Base-by-base conservation (phyloP, 2,888 invertebrate species). In the Notodonta ziczac region DNA sequence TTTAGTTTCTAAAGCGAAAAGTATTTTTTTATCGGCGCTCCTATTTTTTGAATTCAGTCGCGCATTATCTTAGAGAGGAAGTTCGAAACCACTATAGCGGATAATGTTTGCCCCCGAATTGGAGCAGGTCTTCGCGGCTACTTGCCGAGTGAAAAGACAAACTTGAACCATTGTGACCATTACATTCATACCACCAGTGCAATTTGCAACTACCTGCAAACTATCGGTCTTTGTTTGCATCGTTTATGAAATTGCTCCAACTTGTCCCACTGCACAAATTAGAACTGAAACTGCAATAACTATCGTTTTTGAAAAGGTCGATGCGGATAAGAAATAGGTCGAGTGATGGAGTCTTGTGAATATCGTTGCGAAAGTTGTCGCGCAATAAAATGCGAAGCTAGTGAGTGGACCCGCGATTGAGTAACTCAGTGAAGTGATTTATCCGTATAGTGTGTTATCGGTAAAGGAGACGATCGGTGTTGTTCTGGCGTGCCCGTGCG, bases 271-370 rank as follows among this genome's bases (percentile, higher is more conserved):
- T 13, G 24, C 24, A n/a, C 12, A 54, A 12, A 9, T 52, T n/a
- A n/a, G 14, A 35, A 54, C 13, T 54, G 12, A 14, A 14, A 8
- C 39, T 13, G 52, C 48, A 24, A 59, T 52, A 55, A 56, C 57
- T n/a, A 53, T 57, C 67, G 77, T 78, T 84, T 84, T 81, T 81
- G 82, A 71, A 77, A 83, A 81, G 84, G 78, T 78, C 77, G 77
- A 72, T 64, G 61, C 61, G 64, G 66, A 62, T 64, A 55, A 46
- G 65, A 56, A 60, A 59, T 67, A 59, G 52, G 62, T 62, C 65
- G 73, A 86, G 88, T 87, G 85, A 88, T 88, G 88, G 80, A 84
- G 83, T 86, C 73, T 86, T 69, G 77, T 80, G 74, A 77, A 80
- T 77, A 75, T 70, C 71, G 70, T 67, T 71, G 54, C 60, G 66